Conservation (phyloP, 2,113 vertebrate species). For the Tachuris rubrigastra region DNA sequence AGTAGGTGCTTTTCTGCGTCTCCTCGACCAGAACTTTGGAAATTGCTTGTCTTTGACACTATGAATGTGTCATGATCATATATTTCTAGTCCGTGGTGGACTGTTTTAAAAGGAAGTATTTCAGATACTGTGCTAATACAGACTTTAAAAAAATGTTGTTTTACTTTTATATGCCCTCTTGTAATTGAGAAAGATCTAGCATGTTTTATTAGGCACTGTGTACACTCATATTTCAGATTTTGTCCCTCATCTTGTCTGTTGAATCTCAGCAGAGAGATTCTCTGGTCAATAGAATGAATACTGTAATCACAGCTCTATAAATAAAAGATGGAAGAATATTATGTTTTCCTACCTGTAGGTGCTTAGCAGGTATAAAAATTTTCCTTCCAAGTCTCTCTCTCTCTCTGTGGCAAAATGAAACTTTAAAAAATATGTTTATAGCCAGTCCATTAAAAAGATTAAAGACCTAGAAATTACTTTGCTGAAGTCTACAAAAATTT, state of each 20-base stretch:
- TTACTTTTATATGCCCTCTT: not conserved
- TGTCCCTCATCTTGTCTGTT: not conserved
- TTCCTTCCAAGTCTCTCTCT: not conserved
- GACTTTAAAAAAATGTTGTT: not conserved
- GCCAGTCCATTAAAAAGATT: not conserved
- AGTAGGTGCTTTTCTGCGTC: not conserved
- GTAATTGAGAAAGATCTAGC: not conserved
- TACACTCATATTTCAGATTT: not conserved
- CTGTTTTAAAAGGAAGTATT: not conserved
- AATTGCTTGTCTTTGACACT: not conserved
- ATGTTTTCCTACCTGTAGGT: not conserved
- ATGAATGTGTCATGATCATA: rapidly evolving
- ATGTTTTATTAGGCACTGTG: not conserved
- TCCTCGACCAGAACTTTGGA: rapidly evolving
- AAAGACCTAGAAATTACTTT: not conserved
- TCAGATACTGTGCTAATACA: not conserved
- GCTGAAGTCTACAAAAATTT: not conserved
- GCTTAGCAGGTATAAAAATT: not conserved
- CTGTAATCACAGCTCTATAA: not conserved
- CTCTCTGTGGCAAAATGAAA: not conserved
- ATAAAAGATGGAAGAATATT: not conserved
- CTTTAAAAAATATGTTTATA: not conserved
- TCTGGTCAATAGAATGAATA: not conserved
- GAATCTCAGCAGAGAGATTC: not conserved
- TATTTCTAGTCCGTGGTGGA: not conserved